Evolutionary conservation across 2,888 invertebrate species (phyloP), one percentile per base, ranked within the genome.

Genomic region (Dolomedes plantarius): DNA sequence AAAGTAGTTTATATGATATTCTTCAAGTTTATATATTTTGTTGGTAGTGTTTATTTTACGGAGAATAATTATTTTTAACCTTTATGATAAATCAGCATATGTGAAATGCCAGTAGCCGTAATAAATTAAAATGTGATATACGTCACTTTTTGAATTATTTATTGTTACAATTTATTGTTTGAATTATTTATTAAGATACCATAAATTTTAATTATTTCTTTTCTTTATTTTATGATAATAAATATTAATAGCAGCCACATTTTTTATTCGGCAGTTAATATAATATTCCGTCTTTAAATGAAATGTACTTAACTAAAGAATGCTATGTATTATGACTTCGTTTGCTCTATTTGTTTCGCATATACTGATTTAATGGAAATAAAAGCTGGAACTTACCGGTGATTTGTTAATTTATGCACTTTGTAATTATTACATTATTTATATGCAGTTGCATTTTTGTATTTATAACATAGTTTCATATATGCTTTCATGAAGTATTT

Each of bases 381-480:
- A 9, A 46, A 46, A 46, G 16, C 56, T 56, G 23, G 56, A 23
- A 5, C 23, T 56, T 7, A 56, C 56, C 56, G 56, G 56, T 56
- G 56, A 56, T 56, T 56, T 36, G 36, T 9, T n/a, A 46, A 46
- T 46, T 56, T 16, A 16, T 56, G 19, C 56, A 56, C 23, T 56
- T 56, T 56, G 56, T 56, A 56, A 56, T 56, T 56, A 56, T 23
- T 19, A 56, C 56, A 56, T 56, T 56, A 56, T 56, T 56, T 56
- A 56, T 56, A 56, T 6, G 16, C 6, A 19, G n/a, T n/a, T 23
- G 56, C 56, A 56, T 56, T 23, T 23, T 56, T 56, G 56, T 56
- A 56, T 56, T 56, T 56, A 56, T 46, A 2, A 46, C 19, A 56
- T 23, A 56, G 19, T 56, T 5, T 5, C 56, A 23, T 56, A 5